Base-by-base conservation (phyloP, 2,888 invertebrate genomes). In the Drosophila imparisetae region DNA sequence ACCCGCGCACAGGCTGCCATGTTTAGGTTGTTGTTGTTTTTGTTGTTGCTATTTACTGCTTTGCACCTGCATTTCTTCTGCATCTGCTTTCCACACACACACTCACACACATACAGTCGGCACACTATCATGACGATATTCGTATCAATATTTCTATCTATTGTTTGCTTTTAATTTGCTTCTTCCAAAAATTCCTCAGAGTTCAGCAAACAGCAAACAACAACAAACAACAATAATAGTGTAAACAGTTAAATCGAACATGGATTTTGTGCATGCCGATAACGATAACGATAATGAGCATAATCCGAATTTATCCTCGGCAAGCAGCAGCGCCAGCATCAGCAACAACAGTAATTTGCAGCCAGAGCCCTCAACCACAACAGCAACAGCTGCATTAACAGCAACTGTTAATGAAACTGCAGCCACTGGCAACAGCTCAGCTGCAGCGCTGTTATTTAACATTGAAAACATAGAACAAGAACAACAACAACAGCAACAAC, bases 241-340 rank as follows among this genome's bases (percentile, higher is more conserved):
- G 48, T 42, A 55, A 65, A 63, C 67, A 72, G 53, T 65, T 52
- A 66, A 30, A 67, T 36, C 34, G 38, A 80, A 69, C 38, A 79
- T 79, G 79, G 79, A 79, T 79, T 81, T 68, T 66, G 86, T 77
- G 70, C 76, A 86, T 66, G 63, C 54, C 64, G 79, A 80, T 75
- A 78, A 61, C 75, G 87, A 90, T 78, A 90, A 86, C 79, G 89
- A 90, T 74, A 85, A 75, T 73, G 90, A 87, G 70, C 89, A 85
- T 59, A 73, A 73, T 73, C 80, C 88, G 63, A 88, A 80, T 45
- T 80, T 91, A 58, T 86, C 90, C 66, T 82, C 81, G 72, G 82
- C 85, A 38, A 91, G 84, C 84, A 90, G 87, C 84, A 90, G 86
- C 70, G 81, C 80, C 65, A 91, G 86, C 76, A 89, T 55, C 71